Evolutionary conservation across 1,140 invertebrate species (phyloP).

Genomic region (Ptiloglossa arizonensis): DNA sequence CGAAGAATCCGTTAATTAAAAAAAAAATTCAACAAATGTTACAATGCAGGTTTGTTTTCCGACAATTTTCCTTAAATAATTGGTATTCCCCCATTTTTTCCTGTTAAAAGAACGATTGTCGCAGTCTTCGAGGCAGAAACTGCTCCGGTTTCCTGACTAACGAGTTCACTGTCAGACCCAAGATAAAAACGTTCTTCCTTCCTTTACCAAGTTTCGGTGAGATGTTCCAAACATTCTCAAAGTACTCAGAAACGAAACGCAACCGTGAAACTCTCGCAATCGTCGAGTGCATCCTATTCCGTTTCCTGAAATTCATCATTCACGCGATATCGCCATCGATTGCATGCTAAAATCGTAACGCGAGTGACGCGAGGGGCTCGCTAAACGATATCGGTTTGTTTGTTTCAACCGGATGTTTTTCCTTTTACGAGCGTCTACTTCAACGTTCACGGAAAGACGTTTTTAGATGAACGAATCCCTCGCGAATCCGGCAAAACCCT

Average conservation of each 20-base stretch:
- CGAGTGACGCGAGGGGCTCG: not conserved
- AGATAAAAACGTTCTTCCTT: no score
- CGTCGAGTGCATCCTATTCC: not conserved
- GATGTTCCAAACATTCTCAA: not conserved
- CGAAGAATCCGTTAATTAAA: no score
- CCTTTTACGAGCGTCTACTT: conserved; percentile 6
- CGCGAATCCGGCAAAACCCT: not conserved
- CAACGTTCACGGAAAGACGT: conserved; percentile 1
- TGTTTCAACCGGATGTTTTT: conserved; percentile 3
- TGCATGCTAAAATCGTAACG: conserved; percentile 6
- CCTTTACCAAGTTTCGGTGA: no score
- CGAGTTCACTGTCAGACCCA: no score
- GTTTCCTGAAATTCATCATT: not conserved
- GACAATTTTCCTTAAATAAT: no score
- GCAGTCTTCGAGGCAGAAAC: no score
- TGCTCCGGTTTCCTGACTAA: no score
- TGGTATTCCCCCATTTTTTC: no score
- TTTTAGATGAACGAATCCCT: not conserved
- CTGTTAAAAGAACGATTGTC: no score
- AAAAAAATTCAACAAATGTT: no score
- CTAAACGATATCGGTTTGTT: not conserved
- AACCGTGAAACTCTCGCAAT: not conserved
- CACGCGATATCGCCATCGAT: not conserved
- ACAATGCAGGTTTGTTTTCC: no score
- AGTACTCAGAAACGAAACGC: no score